Evolutionary conservation across 2,888 invertebrate species (phyloP).

Genomic region (Germaria angustata): DNA sequence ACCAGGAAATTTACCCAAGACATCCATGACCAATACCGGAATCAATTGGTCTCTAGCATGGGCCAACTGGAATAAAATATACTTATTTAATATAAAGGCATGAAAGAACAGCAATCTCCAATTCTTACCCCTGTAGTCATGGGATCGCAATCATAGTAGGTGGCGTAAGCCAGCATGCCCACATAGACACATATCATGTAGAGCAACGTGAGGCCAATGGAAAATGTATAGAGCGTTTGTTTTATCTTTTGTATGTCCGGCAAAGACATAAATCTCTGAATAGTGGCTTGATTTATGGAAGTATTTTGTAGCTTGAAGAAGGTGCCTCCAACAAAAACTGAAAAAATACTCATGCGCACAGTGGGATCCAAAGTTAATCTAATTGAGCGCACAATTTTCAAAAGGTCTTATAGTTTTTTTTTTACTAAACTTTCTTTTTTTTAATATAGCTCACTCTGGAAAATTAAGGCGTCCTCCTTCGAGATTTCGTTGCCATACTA

Average conservation of each 20-base stretch:
- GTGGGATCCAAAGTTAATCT: constrained; percentile 90
- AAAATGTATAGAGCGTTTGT: constrained; percentile 85
- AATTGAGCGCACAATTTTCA: not conserved
- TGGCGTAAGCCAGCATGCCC: constrained; percentile 87
- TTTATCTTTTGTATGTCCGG: constrained; percentile 85
- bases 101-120: not conserved
- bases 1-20: constrained; percentile 87
- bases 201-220: constrained; percentile 83
- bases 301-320: constrained; percentile 88
- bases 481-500: constrained; percentile 84
- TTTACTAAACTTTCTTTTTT: no score
- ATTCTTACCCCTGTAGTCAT: constrained; percentile 85
- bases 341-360: constrained; percentile 89
- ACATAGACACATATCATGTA: constrained; percentile 85
- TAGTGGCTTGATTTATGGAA: constrained; percentile 90
- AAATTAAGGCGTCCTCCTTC: constrained; percentile 86
- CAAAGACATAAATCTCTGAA: constrained; percentile 89
- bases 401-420: not conserved
- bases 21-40: constrained; percentile 91
- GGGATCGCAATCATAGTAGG: constrained; percentile 88
- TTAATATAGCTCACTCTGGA: constrained; percentile 86
- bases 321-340: constrained; percentile 87
- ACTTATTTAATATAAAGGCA: not conserved
- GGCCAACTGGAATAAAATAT: constrained; percentile 82
- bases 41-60: constrained; percentile 89